Conservation (phyloP, 2,888 invertebrate genomes). For the Luperina testacea region DNA sequence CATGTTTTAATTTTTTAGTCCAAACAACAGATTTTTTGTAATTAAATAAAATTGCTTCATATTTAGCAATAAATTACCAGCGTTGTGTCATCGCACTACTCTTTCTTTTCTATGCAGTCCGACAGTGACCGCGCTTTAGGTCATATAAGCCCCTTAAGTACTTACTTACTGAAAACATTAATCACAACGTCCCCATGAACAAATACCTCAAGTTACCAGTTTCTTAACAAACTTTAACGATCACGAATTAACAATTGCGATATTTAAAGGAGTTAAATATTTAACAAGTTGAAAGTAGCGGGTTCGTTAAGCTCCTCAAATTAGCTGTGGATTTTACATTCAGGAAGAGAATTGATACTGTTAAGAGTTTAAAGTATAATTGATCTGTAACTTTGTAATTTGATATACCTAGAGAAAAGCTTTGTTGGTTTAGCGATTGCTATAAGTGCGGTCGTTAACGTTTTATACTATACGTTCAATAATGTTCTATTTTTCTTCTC, state of each 20-base stretch:
- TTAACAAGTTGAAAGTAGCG: constrained; percentile 38
- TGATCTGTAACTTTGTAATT: constrained; percentile 21
- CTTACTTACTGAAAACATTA: neutral
- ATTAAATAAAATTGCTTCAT: too few relatives aligned
- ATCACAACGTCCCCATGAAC: neutral
- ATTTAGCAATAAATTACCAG: too few relatives aligned
- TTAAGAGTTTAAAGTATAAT: constrained; percentile 26
- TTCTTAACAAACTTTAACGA: neutral
- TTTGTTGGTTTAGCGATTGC: neutral
- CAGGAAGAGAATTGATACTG: constrained; percentile 46
- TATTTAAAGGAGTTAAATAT: constrained; percentile 37
- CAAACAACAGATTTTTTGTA: too few relatives aligned
- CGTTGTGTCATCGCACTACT: too few relatives aligned
- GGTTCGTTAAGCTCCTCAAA: constrained; percentile 38
- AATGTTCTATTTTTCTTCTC: neutral
- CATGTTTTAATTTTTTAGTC: too few relatives aligned
- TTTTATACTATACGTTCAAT: neutral
- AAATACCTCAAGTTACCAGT: neutral
- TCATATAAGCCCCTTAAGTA: too few relatives aligned
- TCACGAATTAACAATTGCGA: constrained; percentile 6
- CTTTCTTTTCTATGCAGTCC: too few relatives aligned
- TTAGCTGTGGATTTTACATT: constrained; percentile 33
- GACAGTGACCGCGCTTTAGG: too few relatives aligned
- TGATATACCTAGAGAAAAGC: neutral
- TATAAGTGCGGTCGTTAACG: too few relatives aligned